A percentile compares a stretch with the other conserved stretches of the same genome.
Conservation (phyloP, 2,888 invertebrate genomes). For the Ochropleura leucogaster region DNA sequence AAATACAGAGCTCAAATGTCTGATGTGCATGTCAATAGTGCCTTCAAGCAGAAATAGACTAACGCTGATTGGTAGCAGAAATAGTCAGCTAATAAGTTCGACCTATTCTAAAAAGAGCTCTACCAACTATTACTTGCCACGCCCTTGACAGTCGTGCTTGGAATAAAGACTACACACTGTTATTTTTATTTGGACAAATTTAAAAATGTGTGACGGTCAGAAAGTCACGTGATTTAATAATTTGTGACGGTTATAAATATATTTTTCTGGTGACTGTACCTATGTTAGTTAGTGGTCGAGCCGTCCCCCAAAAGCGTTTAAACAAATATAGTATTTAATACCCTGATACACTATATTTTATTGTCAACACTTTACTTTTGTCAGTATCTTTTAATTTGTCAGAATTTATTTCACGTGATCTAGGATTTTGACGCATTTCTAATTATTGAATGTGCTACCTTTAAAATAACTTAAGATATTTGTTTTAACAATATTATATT, state of each 20-base stretch:
- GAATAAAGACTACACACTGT: neutral
- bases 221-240: neutral
- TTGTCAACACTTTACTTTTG: conserved; percentile 37
- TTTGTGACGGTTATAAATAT: too few species aligned
- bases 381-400: conserved; percentile 43
- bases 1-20: too few species aligned
- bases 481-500: neutral
- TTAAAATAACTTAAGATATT: conserved; percentile 2
- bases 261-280: conserved; percentile 13
- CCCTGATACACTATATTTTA: conserved; percentile 56
- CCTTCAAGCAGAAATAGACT: too few species aligned
- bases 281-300: conserved; percentile 10
- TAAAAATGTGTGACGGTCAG: neutral
- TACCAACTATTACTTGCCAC: neutral
- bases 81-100: too few species aligned
- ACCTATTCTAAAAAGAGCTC: neutral
- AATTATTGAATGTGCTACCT: neutral
- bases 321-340: conserved; percentile 53
- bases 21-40: too few species aligned
- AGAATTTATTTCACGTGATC: conserved; percentile 23
- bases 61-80: too few species aligned
- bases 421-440: neutral
- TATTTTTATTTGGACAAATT: neutral
- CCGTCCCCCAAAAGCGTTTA: conserved; percentile 39
- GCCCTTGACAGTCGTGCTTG: neutral